Evolutionary conservation across 1,140 invertebrate genomes (phyloP).

Genomic region (Antheraea pernyi): DNA sequence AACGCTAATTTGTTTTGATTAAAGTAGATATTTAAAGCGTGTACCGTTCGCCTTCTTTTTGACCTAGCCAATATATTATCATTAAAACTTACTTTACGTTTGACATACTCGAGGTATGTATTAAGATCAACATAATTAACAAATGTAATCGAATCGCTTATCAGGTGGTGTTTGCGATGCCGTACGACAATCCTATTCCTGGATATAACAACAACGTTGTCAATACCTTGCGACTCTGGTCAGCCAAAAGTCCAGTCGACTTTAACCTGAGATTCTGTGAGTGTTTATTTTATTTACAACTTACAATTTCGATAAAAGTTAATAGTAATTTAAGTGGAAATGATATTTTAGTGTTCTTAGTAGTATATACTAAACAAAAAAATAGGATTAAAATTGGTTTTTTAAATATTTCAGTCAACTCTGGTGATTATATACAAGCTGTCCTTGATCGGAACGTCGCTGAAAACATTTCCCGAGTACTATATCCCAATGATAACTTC

Average conservation of each 20-base stretch:
- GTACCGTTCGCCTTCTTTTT: too few species aligned
- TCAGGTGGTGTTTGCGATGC: conserved; percentile 97
- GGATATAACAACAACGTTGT: conserved; percentile 99
- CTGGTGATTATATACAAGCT: conserved; percentile 99
- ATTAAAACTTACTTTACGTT: too few species aligned
- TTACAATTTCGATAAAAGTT: too few species aligned
- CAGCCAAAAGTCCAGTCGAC: conserved; percentile 97
- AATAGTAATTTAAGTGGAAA: too few species aligned
- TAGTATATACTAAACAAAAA: conserved; percentile 7
- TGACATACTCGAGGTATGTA: too few species aligned
- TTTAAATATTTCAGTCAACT: conserved; percentile 89
- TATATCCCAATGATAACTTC: conserved; percentile 99
- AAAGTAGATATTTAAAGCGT: too few species aligned
- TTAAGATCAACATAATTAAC: too few species aligned
- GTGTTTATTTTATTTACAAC: conserved; percentile 48
- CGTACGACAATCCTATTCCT: conserved; percentile 98
- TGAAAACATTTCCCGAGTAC: conserved; percentile 98
- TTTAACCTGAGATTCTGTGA: conserved; percentile 99
- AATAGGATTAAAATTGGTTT: conserved; percentile 14
- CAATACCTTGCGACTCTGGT: conserved; percentile 98
- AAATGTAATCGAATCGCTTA: conserved; percentile 6
- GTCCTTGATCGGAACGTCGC: conserved; percentile 98
- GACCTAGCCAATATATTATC: too few species aligned
- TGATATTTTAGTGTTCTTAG: too few species aligned
- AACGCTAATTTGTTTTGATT: too few species aligned